These are phyloP conservation scores for Hololepta plana DNA, from an alignment of 2,888 invertebrate genomes.

Conservation along the genomic window DNA sequence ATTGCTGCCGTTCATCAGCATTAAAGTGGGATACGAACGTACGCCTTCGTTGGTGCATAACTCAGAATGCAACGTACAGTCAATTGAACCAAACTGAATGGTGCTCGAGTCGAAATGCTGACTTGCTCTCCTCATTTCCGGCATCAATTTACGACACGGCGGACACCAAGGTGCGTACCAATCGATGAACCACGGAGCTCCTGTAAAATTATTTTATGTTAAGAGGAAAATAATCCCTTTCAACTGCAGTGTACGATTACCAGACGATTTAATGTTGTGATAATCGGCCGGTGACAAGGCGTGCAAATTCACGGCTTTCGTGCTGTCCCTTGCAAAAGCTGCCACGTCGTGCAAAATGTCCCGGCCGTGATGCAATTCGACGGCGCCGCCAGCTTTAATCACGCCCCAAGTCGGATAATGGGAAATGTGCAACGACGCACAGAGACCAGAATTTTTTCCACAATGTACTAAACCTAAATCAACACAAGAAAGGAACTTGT, in stretches of 20 bases:
- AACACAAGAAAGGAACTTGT: slow-evolving; percentile 9
- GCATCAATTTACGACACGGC: slow-evolving; percentile 49
- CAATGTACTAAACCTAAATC: slow-evolving; percentile 49
- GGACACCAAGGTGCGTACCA: slow-evolving; percentile 70
- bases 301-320: slow-evolving; percentile 36
- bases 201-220: slow-evolving; percentile 11
- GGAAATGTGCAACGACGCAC: slow-evolving; percentile 37
- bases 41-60: slow-evolving; percentile 42
- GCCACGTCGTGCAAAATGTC: slow-evolving; percentile 35
- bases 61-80: slow-evolving; percentile 41
- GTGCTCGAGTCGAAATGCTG: slow-evolving; percentile 26
- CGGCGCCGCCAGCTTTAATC: slow-evolving; percentile 55
- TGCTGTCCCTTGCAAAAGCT: slow-evolving; percentile 45
- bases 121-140: slow-evolving; percentile 46
- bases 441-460: slow-evolving; percentile 34
- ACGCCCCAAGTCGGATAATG: slow-evolving; percentile 52
- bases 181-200: slow-evolving; percentile 44
- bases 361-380: slow-evolving; percentile 53
- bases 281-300: slow-evolving; percentile 45
- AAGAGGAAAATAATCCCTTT: neutral
- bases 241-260: no score
- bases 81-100: slow-evolving; percentile 44
- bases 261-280: slow-evolving; percentile 32
- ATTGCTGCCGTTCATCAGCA: neutral
- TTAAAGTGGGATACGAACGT: slow-evolving; percentile 52